These are phyloP conservation scores for Hydrophis major DNA, from an alignment of 2,797 vertebrate genomes.

Conservation along the genomic window DNA sequence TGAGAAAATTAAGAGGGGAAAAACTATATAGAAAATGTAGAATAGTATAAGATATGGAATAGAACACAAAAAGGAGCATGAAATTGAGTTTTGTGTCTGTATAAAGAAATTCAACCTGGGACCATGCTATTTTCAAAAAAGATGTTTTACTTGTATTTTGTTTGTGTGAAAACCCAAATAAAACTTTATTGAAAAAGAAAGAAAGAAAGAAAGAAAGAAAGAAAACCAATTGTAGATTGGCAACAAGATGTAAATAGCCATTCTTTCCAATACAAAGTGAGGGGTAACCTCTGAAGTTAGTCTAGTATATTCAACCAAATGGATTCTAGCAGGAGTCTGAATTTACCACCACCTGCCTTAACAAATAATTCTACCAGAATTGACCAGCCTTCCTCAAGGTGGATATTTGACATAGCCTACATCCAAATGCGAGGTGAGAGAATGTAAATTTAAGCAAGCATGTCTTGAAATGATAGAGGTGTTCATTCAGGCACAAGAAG, in stretches of 20 bases:
- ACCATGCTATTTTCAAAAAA: too few species aligned
- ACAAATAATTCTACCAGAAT: slow-evolving; percentile 67
- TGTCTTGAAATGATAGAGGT: background rate
- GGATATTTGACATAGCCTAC: slow-evolving; percentile 57
- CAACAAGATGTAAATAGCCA: slow-evolving; percentile 50
- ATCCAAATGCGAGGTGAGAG: slow-evolving; percentile 20
- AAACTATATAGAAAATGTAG: too few species aligned
- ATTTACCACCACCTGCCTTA: slow-evolving; percentile 57
- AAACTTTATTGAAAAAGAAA: too few species aligned
- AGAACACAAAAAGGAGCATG: too few species aligned
- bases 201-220: background rate
- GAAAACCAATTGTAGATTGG: slow-evolving; percentile 20
- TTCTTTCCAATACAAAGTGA: slow-evolving; percentile 44
- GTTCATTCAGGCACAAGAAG: slow-evolving; percentile 21
- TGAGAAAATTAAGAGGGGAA: too few species aligned
- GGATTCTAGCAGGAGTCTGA: slow-evolving; percentile 58
- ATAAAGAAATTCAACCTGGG: too few species aligned
- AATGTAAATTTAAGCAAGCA: slow-evolving; percentile 19
- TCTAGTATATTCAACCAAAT: slow-evolving; percentile 62
- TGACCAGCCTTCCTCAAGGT: slow-evolving; percentile 58
- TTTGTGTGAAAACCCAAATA: too few species aligned
- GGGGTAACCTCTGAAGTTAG: slow-evolving; percentile 57
- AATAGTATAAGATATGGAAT: too few species aligned
- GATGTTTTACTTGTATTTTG: too few species aligned
- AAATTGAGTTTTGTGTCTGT: too few species aligned